These are phyloP conservation scores for Etheostoma nigrum DNA, from an alignment of 2,797 vertebrate species.

Conservation along the genomic window DNA sequence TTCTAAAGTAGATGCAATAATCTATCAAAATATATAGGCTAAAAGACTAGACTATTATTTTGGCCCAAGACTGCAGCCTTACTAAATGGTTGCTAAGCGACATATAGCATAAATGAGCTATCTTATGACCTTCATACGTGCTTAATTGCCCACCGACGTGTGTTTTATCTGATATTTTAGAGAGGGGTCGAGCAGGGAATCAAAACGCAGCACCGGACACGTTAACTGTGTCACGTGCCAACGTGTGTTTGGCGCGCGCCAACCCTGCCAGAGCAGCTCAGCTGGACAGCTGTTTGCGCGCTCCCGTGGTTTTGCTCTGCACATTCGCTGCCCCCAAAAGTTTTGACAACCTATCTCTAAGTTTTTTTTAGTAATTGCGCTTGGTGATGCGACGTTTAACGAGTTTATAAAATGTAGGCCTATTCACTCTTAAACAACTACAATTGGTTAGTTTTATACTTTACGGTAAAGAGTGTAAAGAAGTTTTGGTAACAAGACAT, in stretches of 20 bases:
- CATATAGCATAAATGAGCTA: neutral
- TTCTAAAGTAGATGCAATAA: neutral
- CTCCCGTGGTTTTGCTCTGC: conserved; percentile 55
- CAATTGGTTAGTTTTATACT: neutral
- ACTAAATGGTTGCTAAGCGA: neutral
- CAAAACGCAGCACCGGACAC: neutral
- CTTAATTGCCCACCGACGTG: neutral
- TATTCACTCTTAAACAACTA: neutral
- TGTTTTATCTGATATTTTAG: neutral
- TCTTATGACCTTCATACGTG: neutral
- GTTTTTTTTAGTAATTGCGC: neutral
- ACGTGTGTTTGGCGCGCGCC: conserved; percentile 62
- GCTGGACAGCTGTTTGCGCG: conserved; percentile 81
- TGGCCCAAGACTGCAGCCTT: neutral
- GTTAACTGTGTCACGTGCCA: conserved; percentile 69
- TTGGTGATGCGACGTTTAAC: neutral
- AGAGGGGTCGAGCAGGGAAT: neutral
- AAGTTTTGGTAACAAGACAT: conserved; percentile 34
- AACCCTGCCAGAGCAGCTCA: conserved; percentile 43
- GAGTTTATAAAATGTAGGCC: neutral
- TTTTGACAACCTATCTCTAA: conserved; percentile 39
- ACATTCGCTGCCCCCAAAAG: conserved; percentile 32
- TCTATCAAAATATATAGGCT: neutral
- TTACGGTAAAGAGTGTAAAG: neutral
- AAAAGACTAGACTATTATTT: neutral